Evolutionary conservation across 2,797 vertebrate species (phyloP).

Genomic region (Acomys russatus): DNA sequence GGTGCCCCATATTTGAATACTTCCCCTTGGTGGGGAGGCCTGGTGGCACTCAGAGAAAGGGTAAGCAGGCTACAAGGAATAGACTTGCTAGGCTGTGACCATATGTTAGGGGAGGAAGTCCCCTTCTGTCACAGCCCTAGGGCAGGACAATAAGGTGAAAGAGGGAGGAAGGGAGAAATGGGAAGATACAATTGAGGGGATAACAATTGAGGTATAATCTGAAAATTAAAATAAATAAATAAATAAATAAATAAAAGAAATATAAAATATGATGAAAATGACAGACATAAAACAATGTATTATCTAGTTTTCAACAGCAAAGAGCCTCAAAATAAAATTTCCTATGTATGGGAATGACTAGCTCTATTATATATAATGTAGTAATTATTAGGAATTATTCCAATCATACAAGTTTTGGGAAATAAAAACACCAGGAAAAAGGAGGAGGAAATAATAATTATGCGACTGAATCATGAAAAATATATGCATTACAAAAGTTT

Average conservation of each 20-base stretch:
- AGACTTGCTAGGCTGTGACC: no score
- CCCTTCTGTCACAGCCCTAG: no score
- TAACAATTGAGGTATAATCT: no score
- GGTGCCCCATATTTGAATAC: no score
- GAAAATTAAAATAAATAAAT: no score
- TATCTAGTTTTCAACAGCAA: background rate
- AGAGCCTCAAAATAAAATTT: background rate
- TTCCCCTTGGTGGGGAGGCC: no score
- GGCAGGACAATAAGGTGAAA: no score
- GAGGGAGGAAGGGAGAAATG: no score
- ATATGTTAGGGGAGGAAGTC: no score
- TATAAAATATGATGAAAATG: background rate
- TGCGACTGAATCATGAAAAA: background rate
- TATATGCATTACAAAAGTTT: background rate
- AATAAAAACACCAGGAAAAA: background rate
- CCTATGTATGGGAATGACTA: background rate
- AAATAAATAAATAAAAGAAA: background rate
- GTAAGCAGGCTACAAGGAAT: no score
- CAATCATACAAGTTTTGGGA: background rate
- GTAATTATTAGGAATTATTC: background rate
- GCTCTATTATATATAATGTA: background rate
- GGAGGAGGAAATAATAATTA: background rate
- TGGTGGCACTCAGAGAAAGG: no score
- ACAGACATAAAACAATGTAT: background rate
- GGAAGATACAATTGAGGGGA: no score